These are phyloP conservation scores for Hecatera dysodea DNA, from an alignment of 2,888 invertebrate genomes.

Conservation along the genomic window DNA sequence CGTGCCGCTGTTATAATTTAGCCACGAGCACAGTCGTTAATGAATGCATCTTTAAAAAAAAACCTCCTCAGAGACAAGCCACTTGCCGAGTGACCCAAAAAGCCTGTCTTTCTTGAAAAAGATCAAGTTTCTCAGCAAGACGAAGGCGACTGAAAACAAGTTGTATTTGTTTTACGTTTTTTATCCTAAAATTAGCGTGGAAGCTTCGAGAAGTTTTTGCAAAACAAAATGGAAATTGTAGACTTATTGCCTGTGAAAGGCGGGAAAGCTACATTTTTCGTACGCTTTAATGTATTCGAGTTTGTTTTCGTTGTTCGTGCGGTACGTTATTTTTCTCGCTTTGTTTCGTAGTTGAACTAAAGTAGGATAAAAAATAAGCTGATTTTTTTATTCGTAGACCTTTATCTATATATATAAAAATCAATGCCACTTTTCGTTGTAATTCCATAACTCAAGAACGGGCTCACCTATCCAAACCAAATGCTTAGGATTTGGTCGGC, in stretches of 20 bases:
- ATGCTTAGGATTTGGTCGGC: too few relatives aligned
- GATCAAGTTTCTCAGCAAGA: not conserved
- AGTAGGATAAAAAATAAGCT: too few relatives aligned
- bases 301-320: slow-evolving; percentile 30
- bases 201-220: slow-evolving; percentile 43
- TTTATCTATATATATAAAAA: too few relatives aligned
- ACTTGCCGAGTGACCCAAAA: not conserved
- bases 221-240: slow-evolving; percentile 51
- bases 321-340: not conserved
- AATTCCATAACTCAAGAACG: too few relatives aligned
- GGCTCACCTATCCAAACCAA: too few relatives aligned
- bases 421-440: too few relatives aligned
- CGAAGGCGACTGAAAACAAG: slow-evolving; percentile 13
- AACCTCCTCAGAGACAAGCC: not conserved
- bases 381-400: too few relatives aligned
- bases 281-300: slow-evolving; percentile 55
- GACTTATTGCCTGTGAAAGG: slow-evolving; percentile 59
- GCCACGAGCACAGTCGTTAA: too few relatives aligned
- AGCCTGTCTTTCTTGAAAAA: not conserved
- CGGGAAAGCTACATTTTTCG: slow-evolving; percentile 40
- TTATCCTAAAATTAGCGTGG: slow-evolving; percentile 43
- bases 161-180: slow-evolving; percentile 31
- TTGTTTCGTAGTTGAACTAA: not conserved
- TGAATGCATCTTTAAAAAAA: not conserved
- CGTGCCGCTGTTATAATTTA: too few relatives aligned